A percentile compares a stretch with the other conserved stretches of the same genome.
Conservation (phyloP, 2,113 vertebrate genomes). For the Oncorhynchus tshawytscha region DNA sequence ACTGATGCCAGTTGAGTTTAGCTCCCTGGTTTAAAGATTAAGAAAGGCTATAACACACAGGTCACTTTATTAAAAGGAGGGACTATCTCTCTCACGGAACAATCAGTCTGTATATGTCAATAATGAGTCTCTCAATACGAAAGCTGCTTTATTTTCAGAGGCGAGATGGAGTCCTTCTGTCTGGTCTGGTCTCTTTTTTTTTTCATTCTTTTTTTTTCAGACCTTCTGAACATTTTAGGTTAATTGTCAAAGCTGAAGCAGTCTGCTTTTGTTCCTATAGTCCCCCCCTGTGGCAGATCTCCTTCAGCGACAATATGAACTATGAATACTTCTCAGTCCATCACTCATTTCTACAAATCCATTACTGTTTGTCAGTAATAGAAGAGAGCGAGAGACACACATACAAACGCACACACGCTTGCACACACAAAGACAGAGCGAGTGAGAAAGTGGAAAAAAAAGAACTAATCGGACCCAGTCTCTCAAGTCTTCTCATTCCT, state of each 20-base stretch:
- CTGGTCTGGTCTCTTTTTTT: constrained; percentile 32
- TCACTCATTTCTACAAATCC: constrained; percentile 59
- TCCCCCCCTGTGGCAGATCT: constrained; percentile 39
- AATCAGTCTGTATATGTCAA: constrained; percentile 60
- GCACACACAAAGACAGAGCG: background rate
- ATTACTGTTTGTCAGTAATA: constrained; percentile 46
- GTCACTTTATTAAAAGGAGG: constrained; percentile 49
- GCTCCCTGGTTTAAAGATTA: constrained; percentile 40
- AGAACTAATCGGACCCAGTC: constrained; percentile 62
- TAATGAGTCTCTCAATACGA: constrained; percentile 51
- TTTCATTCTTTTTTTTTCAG: constrained; percentile 20
- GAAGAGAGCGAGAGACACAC: background rate
- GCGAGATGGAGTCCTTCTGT: constrained; percentile 56
- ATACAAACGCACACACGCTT: background rate
- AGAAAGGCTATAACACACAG: constrained; percentile 12
- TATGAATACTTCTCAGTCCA: constrained; percentile 52
- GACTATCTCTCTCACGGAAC: constrained; percentile 33
- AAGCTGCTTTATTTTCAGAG: constrained; percentile 47
- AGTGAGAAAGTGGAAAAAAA: constrained; percentile 13
- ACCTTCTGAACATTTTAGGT: constrained; percentile 58
- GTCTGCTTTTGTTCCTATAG: constrained; percentile 9
- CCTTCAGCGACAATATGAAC: constrained; percentile 58
- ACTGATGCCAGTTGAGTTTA: constrained; percentile 28
- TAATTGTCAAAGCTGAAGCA: constrained; percentile 40
- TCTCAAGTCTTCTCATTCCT: constrained; percentile 60